These are phyloP conservation scores for Callitettix versicolor DNA, from an alignment of 1,140 invertebrate species.

Conservation along the genomic window DNA sequence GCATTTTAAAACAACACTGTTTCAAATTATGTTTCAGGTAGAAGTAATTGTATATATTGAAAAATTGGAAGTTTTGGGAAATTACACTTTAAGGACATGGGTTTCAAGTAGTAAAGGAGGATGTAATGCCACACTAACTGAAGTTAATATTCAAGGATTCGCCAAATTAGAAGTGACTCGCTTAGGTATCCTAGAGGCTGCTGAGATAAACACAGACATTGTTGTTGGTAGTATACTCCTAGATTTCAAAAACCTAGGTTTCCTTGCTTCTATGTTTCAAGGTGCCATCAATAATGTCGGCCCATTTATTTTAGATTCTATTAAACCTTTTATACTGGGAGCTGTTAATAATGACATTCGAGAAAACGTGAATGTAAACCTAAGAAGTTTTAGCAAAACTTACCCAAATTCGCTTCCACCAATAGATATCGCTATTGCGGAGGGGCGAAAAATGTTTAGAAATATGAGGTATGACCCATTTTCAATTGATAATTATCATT, in stretches of 20 bases:
- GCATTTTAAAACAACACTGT: no score
- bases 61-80: slow-evolving; percentile 53
- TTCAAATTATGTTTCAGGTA: slow-evolving; percentile 37
- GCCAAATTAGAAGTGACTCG: slow-evolving; percentile 57
- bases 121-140: slow-evolving; percentile 58
- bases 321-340: slow-evolving; percentile 69
- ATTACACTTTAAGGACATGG: slow-evolving; percentile 61
- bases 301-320: slow-evolving; percentile 66
- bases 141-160: slow-evolving; percentile 50
- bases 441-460: slow-evolving; percentile 56
- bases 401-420: slow-evolving; percentile 79
- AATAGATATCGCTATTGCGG: slow-evolving; percentile 65
- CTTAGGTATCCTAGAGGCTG: slow-evolving; percentile 60
- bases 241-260: slow-evolving; percentile 68
- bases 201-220: slow-evolving; percentile 68
- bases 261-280: slow-evolving; percentile 63
- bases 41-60: slow-evolving; percentile 39
- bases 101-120: slow-evolving; percentile 54
- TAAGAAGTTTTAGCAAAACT: slow-evolving; percentile 47
- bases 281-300: slow-evolving; percentile 64
- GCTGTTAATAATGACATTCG: slow-evolving; percentile 57
- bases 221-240: slow-evolving; percentile 63
- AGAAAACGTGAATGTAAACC: slow-evolving; percentile 29
- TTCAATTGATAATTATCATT: slow-evolving; percentile 51
- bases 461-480: slow-evolving; percentile 62